Conservation (phyloP, 1,140 invertebrate species). For the Pollicipes pollicipes region DNA sequence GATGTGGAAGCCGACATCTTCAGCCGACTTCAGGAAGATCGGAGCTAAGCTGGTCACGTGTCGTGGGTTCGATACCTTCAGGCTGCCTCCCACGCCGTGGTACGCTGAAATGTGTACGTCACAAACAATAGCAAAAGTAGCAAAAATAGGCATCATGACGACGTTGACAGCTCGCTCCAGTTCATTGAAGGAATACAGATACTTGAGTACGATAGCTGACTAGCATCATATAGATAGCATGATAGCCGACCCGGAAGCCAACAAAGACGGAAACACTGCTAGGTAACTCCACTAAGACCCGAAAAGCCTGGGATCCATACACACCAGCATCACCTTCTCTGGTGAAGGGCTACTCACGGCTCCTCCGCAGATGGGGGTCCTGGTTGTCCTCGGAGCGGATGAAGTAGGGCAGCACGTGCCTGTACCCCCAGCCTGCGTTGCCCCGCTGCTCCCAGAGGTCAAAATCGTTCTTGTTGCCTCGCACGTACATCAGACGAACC, state of each 20-base stretch:
- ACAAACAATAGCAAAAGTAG: neutral
- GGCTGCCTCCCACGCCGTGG: neutral
- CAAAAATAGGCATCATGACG: neutral
- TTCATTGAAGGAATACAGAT: neutral
- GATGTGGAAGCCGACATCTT: neutral
- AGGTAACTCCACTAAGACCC: too few species aligned
- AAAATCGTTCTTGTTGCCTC: constrained; percentile 74
- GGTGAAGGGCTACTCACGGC: constrained; percentile 3
- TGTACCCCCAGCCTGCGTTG: constrained; percentile 73
- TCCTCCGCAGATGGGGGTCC: neutral
- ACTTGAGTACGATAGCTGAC: neutral
- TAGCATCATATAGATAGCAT: too few species aligned
- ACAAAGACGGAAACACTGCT: too few species aligned
- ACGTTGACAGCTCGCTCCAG: neutral
- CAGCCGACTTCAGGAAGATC: neutral
- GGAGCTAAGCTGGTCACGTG: neutral
- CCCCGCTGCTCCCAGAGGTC: constrained; percentile 75
- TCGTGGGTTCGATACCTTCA: neutral
- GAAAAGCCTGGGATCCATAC: too few species aligned
- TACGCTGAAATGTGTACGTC: neutral
- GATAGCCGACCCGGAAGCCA: too few species aligned
- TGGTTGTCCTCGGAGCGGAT: constrained; percentile 54
- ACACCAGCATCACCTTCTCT: too few species aligned
- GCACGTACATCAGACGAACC: constrained; percentile 81
- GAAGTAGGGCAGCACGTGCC: constrained; percentile 65